phyloP scores from a whole-genome alignment of 2,797 vertebrate genomes.

The Anomalospiza imberbis region DNA sequence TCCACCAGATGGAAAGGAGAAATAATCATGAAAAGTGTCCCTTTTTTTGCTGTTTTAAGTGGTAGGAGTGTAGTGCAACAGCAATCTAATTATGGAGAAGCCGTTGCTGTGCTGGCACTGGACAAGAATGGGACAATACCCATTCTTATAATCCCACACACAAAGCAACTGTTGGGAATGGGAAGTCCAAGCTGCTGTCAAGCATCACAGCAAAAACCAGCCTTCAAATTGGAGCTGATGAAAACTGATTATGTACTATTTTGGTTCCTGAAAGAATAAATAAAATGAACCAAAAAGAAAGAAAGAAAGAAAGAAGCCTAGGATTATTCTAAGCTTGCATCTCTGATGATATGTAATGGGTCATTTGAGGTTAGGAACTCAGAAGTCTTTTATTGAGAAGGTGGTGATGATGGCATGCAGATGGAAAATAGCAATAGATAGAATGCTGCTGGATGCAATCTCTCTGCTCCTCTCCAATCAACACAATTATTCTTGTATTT shows the following conservation, averaged over 20 bases:
- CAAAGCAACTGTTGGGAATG: background rate
- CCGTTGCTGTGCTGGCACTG: background rate
- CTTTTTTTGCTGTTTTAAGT: background rate
- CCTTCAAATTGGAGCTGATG: background rate
- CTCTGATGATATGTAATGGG: background rate
- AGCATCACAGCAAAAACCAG: background rate
- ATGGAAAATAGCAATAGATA: background rate
- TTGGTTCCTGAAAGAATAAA: background rate
- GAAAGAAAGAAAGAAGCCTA: background rate
- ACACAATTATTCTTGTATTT: background rate
- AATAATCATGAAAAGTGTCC: background rate
- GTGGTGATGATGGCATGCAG: background rate
- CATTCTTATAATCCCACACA: background rate
- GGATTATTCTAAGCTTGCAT: background rate
- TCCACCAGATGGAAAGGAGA: background rate
- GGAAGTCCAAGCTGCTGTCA: background rate
- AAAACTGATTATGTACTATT: background rate
- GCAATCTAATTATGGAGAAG: background rate
- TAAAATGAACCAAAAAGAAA: background rate
- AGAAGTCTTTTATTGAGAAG: background rate
- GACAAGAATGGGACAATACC: background rate
- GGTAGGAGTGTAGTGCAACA: background rate
- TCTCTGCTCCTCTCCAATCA: background rate
- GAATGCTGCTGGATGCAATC: background rate
- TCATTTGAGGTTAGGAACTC: slow-evolving; percentile 11